Evolutionary conservation across 2,888 invertebrate species (phyloP).

Genomic region (Andrena camellia): DNA sequence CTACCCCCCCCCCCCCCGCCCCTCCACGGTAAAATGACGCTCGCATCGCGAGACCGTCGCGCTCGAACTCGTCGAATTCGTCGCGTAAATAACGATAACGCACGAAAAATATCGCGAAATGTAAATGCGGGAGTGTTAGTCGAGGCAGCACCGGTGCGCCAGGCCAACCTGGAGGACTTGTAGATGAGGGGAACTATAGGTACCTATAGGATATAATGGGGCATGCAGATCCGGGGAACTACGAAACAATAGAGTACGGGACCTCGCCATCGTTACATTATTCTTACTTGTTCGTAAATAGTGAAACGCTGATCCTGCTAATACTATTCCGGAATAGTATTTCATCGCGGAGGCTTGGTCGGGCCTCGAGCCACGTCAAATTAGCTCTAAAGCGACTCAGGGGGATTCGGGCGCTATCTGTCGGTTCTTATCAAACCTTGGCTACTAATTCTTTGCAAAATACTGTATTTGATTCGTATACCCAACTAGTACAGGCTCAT

Average conservation of each 20-base stretch:
- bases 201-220: not conserved
- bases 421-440: too few relatives aligned
- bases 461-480: too few relatives aligned
- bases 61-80: constrained; percentile 8
- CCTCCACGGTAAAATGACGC: not conserved
- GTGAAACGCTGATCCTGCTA: not conserved
- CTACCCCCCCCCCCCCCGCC: not conserved
- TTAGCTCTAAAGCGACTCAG: too few relatives aligned
- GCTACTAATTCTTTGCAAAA: too few relatives aligned
- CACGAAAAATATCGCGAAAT: constrained; percentile 7
- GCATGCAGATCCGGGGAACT: not conserved
- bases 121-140: constrained; percentile 3
- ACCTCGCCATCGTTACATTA: not conserved
- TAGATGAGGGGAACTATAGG: not conserved
- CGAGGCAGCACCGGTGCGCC: not conserved
- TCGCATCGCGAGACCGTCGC: not conserved
- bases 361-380: not conserved
- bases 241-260: not conserved
- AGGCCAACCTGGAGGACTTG: constrained; percentile 6
- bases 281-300: constrained; percentile 25
- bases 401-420: too few relatives aligned
- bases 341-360: not conserved
- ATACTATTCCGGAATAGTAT: not conserved
- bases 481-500: too few relatives aligned
- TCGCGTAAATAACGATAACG: constrained; percentile 20